Evolutionary conservation across 2,113 vertebrate genomes (phyloP).

Genomic region (Thamnaconus septentrionalis): DNA sequence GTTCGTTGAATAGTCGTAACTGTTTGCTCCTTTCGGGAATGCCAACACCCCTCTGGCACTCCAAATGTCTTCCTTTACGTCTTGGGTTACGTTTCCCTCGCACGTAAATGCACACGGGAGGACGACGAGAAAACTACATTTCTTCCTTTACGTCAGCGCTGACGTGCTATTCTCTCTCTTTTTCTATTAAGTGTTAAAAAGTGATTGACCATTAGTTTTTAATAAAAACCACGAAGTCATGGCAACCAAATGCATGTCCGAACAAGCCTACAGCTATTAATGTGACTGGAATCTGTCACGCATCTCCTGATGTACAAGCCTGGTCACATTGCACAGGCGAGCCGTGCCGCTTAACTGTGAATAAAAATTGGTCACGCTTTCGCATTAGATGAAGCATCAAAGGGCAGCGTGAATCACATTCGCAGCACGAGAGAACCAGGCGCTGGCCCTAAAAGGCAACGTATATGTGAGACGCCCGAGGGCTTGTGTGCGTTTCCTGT

Average conservation of each 20-base stretch:
- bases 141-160: too few species aligned
- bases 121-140: too few species aligned
- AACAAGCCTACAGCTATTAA: too few species aligned
- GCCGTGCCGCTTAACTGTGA: background rate
- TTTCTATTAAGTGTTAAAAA: too few species aligned
- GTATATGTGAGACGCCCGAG: constrained; percentile 13
- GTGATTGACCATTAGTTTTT: too few species aligned
- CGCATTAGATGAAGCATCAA: background rate
- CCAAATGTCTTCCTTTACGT: constrained; percentile 19
- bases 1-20: background rate
- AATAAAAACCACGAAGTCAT: too few species aligned
- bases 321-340: constrained; percentile 7
- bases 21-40: background rate
- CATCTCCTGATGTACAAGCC: background rate
- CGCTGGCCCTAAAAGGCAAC: constrained; percentile 4
- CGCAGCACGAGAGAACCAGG: background rate
- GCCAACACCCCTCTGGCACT: constrained; percentile 43
- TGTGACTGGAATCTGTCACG: background rate
- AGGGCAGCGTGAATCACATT: background rate
- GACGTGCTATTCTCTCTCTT: too few species aligned
- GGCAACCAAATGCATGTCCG: too few species aligned
- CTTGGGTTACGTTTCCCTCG: background rate
- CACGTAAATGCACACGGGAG: background rate
- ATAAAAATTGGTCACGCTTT: background rate
- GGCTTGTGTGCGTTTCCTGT: constrained; percentile 26